Evolutionary conservation across 2,113 vertebrate species (phyloP), one percentile per base, ranked within the genome.

Genomic region (Brachypodius melanocephalos): DNA sequence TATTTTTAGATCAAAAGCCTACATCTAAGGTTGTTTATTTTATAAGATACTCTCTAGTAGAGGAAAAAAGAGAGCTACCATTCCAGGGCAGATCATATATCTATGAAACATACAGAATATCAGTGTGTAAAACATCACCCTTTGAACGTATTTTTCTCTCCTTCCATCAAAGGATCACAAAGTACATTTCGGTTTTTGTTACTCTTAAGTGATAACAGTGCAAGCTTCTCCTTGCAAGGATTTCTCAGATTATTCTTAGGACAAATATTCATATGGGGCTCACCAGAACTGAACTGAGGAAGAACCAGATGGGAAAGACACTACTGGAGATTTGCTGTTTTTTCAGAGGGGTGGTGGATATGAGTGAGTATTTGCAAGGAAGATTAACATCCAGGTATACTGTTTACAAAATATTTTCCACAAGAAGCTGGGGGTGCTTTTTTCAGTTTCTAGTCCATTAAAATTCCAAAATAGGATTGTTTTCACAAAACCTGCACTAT

Each of bases 381-480:
- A 49, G 11, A 26, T 20, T 29, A 81, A 61, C 17, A 74, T 62
- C 16, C 48, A 76, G 29, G 6, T 25, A 54, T 32, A 42, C 10
- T 20, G 7, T 43, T 87, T 51, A 77, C 29, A 87, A 89, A 73
- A n/a, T 52, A 65, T 45, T 74, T 90, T 69, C 45, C 36, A 38
- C 14, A 28, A 42, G 5, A 48, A 17, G 0, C 2, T 32, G 9
- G 45, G 4, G 1, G 3, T n/a, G 1, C 55, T 58, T 69, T n/a
- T 36, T 18, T 26, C 52, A 8, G 1, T 69, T 76, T 84, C n/a
- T 8, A 45, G 31, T 48, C n/a, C 25, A n/a, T 59, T 59, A 24
- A 38, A 26, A n/a, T 25, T 43, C 22, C 0, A 12, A 75, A 80
- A 57, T 8, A 5, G 26, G 7, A 59, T 40, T 24, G 1, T 54